Evolutionary conservation across 2,888 invertebrate genomes (phyloP), one percentile per base, ranked within the genome.

Genomic region (Hylaea fasciaria): DNA sequence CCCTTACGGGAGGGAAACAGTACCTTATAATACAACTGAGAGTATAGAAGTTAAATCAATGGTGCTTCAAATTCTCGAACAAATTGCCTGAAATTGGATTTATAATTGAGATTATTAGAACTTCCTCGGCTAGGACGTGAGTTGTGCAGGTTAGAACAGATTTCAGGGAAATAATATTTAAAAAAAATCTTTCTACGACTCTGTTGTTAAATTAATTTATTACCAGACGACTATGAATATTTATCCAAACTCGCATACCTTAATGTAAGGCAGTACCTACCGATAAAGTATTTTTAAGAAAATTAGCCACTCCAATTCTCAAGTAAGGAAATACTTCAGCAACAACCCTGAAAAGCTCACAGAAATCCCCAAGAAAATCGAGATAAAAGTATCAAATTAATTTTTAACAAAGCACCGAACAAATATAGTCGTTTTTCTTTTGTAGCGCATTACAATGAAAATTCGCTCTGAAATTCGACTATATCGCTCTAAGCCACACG

Each of bases 331-430:
- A 68, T 63, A 72, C 61, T 72, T 67, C 40, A n/a, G 52, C 65
- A 63, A 47, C 57, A 71, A 65, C 69, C 58, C 57, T 49, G 43
- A 57, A 67, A 63, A 62, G 55, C 48, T 60, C 52, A 72, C 75
- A 22, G 76, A 74, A 60, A 76, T 69, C 72, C 74, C 68, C 64
- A 74, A 82, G 89, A 84, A 87, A 88, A 81, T 78, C 76, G 85
- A 89, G 87, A 86, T 83, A 86, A 88, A 86, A 80, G 90, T 89
- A 91, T 90, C 91, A 85, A 89, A 91, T 92, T 91, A 91, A 88
- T 86, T 86, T 91, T 91, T 90, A 90, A 91, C 89, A 89, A 91
- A 84, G 87, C 84, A 72, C 64, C 77, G 16, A 41, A 81, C 84
- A 83, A 86, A 85, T 83, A 84, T 72, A 81, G 76, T 70, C 81